Percentiles rank a stretch among this genome's conserved stretches.
phyloP scores from a whole-genome alignment of 2,888 invertebrate species.

The Callosobruchus maculatus region DNA sequence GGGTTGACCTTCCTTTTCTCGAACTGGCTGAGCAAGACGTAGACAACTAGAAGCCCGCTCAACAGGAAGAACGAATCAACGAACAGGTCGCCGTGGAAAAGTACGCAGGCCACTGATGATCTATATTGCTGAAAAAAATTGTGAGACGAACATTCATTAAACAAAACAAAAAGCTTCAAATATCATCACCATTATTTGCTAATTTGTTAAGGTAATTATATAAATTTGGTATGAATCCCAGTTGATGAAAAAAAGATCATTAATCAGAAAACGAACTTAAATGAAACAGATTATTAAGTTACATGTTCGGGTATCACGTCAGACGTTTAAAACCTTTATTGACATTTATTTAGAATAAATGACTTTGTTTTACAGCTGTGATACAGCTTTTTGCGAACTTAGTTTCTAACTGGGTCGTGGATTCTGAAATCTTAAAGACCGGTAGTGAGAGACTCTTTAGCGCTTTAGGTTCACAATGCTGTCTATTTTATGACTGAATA shows the following conservation, averaged over 20 bases:
- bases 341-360: no score
- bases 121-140: conserved; percentile 43
- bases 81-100: conserved; percentile 60
- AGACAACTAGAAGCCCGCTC: conserved; percentile 58
- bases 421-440: no score
- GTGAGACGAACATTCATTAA: conserved; percentile 3
- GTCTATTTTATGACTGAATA: no score
- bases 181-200: neutral
- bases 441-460: no score
- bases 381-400: no score
- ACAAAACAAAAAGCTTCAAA: neutral
- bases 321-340: no score
- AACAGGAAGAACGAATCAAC: conserved; percentile 64
- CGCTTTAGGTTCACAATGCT: no score
- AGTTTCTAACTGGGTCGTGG: no score
- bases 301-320: no score
- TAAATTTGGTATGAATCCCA: neutral
- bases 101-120: conserved; percentile 45
- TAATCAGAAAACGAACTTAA: neutral
- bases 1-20: conserved; percentile 50
- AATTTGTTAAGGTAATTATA: neutral
- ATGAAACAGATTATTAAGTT: no score
- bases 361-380: no score
- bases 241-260: neutral
- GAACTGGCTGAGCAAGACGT: conserved; percentile 48